Evolutionary conservation across 2,113 vertebrate species (phyloP).

Genomic region (Xenopus laevis): DNA sequence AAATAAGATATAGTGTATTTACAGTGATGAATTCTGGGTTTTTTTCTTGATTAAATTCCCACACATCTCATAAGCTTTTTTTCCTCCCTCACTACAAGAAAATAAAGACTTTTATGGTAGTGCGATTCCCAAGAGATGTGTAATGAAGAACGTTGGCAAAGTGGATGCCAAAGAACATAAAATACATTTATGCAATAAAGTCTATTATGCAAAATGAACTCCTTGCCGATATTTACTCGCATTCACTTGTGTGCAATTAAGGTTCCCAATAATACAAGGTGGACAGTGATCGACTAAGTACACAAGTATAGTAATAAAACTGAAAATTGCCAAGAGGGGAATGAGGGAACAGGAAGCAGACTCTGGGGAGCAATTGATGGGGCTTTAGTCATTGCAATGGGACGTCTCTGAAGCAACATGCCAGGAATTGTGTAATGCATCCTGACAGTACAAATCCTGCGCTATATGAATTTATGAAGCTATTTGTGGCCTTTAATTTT

Average conservation of each 20-base stretch:
- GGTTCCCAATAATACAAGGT: constrained; percentile 41
- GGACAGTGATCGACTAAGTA: constrained; percentile 44
- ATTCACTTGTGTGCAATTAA: constrained; percentile 42
- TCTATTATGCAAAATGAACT: constrained; percentile 44
- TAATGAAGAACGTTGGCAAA: constrained; percentile 35
- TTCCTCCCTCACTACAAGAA: constrained; percentile 1
- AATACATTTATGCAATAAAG: constrained; percentile 36
- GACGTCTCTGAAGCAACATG: constrained; percentile 38
- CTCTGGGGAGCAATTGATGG: constrained; percentile 39
- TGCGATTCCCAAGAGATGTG: constrained; percentile 18
- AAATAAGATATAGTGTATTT: not conserved
- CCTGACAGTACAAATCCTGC: constrained; percentile 27
- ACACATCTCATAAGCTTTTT: constrained; percentile 21
- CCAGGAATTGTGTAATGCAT: constrained; percentile 43
- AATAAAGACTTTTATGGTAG: constrained; percentile 19
- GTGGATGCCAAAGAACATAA: constrained; percentile 34
- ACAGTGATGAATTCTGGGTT: not conserved
- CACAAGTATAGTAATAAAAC: constrained; percentile 43
- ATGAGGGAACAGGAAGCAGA: constrained; percentile 27
- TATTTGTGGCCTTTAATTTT: constrained; percentile 38
- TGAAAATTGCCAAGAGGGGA: constrained; percentile 42
- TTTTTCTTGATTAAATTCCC: constrained; percentile 16
- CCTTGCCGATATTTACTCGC: constrained; percentile 38
- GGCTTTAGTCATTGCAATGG: constrained; percentile 41
- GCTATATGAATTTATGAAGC: constrained; percentile 40